Conservation (phyloP, 2,113 vertebrate species). For the Apaloderma vittatum region DNA sequence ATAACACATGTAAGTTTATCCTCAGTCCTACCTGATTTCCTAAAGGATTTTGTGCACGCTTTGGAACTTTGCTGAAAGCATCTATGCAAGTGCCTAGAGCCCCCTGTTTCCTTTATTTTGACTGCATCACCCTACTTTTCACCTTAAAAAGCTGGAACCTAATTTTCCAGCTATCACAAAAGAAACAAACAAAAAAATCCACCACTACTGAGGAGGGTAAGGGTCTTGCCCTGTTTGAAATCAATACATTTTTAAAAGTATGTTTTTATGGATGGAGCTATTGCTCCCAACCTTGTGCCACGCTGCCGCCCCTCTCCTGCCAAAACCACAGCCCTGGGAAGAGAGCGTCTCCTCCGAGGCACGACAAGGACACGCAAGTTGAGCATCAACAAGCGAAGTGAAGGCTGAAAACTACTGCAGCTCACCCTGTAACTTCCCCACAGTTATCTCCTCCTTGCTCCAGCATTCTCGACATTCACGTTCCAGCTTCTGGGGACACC, state of each 20-base stretch:
- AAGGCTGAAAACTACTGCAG: neutral
- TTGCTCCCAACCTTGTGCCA: fast-evolving
- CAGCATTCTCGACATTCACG: neutral
- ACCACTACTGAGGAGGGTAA: neutral
- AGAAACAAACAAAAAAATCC: neutral
- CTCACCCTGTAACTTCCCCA: neutral
- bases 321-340: neutral
- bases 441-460: neutral
- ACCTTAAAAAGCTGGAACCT: neutral
- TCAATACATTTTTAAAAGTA: neutral
- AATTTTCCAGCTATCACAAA: neutral
- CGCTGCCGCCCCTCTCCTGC: neutral
- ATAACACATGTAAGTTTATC: neutral
- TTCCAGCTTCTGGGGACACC: neutral
- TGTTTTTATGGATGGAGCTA: neutral
- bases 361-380: fast-evolving
- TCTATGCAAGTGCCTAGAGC: neutral
- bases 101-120: neutral
- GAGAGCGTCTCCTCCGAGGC: neutral
- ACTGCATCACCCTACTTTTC: neutral
- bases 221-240: no score
- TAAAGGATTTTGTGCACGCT: neutral
- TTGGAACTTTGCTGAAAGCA: neutral
- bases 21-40: neutral
- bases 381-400: neutral